Base-by-base conservation (phyloP, 1,140 invertebrate genomes). In the Rhyacophila brunnea region DNA sequence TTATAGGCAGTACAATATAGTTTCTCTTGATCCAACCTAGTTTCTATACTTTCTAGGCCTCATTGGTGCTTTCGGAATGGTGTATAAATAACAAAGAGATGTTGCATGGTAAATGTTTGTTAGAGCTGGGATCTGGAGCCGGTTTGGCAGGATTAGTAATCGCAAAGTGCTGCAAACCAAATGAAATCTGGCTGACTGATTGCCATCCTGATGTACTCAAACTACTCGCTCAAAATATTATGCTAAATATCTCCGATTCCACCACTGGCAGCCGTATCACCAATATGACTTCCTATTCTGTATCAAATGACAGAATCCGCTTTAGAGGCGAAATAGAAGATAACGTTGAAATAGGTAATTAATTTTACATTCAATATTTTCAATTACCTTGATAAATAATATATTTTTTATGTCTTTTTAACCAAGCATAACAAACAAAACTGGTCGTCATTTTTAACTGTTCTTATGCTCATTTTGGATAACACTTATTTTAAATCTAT, bases 81-180 rank as follows among this genome's bases (percentile, higher is more conserved):
- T 80, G 76, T 50, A 59, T 77, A 17, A 52, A 60, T 55, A 76
- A 83, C 64, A 71, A 66, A 63, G 23, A 68, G 17, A 23, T 58
- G 18, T 66, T 84, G 0, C 23, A 65, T 13, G 55, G 64, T 11
- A 81, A 80, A 73, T 68, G 52, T 45, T 56, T 85, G n/a, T 50
- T 85, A 7, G 83, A 85, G 71, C 68, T 85, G 48, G 83, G 83
- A 48, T 81, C 80, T 20, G 83, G 83, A 42, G 70, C 81, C 46
- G 83, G 83, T 43, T 69, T 84, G 47, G 73, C 78, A 23, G 82
- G 82, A 38, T 61, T 84, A n/a, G 68, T 71, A 6, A 58, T 80
- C 43, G 67, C 74, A 23, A 66, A 71, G 23, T 66, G 67, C 43
- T 82, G 81, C 61, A 62, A 62, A 13, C 77, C 81, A n/a, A 72